Evolutionary conservation across 2,888 invertebrate genomes (phyloP).

Genomic region (Eumerus sabulonum): DNA sequence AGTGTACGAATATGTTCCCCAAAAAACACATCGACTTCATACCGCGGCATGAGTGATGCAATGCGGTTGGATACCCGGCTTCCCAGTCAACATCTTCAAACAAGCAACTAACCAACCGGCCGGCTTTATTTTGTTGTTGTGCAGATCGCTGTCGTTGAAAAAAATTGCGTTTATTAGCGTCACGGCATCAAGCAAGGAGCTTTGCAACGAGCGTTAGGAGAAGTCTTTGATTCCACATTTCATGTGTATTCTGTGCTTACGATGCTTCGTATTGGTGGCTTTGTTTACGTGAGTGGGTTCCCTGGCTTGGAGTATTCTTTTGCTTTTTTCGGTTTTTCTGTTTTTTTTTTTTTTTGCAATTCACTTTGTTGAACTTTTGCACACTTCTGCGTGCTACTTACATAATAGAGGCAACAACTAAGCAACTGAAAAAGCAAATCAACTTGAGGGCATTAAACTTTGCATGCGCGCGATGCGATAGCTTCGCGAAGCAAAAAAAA

Average conservation of each 20-base stretch:
- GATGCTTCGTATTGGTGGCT: not conserved
- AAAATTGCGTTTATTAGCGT: constrained; percentile 32
- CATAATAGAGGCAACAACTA: constrained; percentile 4
- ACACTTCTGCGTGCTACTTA: constrained; percentile 25
- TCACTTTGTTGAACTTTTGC: constrained; percentile 44
- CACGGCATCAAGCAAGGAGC: constrained; percentile 10
- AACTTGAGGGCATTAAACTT: constrained; percentile 49
- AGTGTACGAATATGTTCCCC: not conserved
- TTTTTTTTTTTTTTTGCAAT: constrained; percentile 49
- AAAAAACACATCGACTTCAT: too few relatives aligned
- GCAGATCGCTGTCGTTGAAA: constrained; percentile 1
- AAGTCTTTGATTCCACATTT: not conserved
- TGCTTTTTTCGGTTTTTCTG: constrained; percentile 13
- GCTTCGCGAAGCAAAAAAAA: not conserved
- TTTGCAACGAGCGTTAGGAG: constrained; percentile 22
- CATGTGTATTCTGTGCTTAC: constrained; percentile 17
- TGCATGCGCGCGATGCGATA: constrained; percentile 47
- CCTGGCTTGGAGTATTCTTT: constrained; percentile 2
- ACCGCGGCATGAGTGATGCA: constrained; percentile 36
- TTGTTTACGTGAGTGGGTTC: constrained; percentile 13
- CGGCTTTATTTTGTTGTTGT: constrained; percentile 10
- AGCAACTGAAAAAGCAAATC: not conserved
- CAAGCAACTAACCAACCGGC: constrained; percentile 8
- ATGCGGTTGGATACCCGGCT: constrained; percentile 22
- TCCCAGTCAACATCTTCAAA: constrained; percentile 1